Base-by-base conservation (phyloP, 2,888 invertebrate genomes). In the Himalopsyche anomala region DNA sequence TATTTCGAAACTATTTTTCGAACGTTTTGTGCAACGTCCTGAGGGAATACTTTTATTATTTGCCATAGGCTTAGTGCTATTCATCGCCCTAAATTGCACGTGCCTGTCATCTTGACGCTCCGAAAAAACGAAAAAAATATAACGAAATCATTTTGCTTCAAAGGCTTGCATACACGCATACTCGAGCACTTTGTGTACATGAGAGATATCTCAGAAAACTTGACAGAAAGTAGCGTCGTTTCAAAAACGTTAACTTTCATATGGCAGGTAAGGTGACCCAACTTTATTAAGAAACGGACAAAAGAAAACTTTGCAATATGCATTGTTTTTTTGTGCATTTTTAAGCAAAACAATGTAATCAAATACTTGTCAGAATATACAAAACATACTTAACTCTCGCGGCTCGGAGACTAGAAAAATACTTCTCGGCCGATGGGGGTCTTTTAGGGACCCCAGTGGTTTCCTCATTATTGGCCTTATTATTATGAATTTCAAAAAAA, bases 191-290 rank as follows among this genome's bases (percentile, higher is more conserved):
- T n/a, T 62, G 28, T 62, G 28, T 62, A 62, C 62, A 62, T 62
- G 62, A 28, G 62, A 62, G 62, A 62, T 62, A 62, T 62, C 28
- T 62, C 62, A 62, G 62, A 62, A 62, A 62, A 62, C 19, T 62
- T 62, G 62, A 62, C 62, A 19, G 62, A 62, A 8, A 62, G 62
- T 19, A 62, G 28, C 9, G 62, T 19, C 62, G 62, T 62, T 62
- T 19, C 62, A 28, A 62, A 28, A 62, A 62, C 62, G 62, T 62
- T 62, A 62, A 62, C 62, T 62, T 56, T 62, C 19, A 62, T 62
- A 19, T 62, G 62, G 28, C 62, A 62, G 62, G 62, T 62, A 62
- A 8, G 62, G 62, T 62, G 62, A 19, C 62, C 62, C 19, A 62
- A 56, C 56, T 9, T 55, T 56, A 5, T 19, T 56, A 2, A 0